Base-by-base conservation (phyloP, 2,888 invertebrate species). In the Zonitis immaculata region DNA sequence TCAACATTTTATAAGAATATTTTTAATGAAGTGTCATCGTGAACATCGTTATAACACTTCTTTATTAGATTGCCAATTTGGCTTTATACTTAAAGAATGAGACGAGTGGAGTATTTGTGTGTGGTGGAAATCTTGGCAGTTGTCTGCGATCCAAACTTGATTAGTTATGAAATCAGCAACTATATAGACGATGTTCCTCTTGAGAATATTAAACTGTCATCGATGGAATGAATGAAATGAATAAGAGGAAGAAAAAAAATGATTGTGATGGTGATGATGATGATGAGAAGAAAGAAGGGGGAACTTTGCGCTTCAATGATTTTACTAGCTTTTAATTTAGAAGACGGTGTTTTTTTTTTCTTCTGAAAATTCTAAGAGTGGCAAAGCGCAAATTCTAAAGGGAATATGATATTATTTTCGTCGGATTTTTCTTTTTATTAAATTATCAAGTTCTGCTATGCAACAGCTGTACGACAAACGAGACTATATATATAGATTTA, bases 21-120 rank as follows among this genome's bases (percentile, higher is more conserved):
- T 66, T 64, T 66, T 69, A 71, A 71, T 70, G 67, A 70, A 70
- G 71, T 70, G 67, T 67, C 68, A 65, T 54, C 58, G 60, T 60
- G 64, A 67, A 66, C 66, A 63, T 64, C 62, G 67, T 65, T 69
- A 68, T 66, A 66, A 68, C 66, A 68, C 67, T 68, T 65, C 68
- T 64, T 70, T 71, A 70, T 71, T 69, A 68, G 67, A 70, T 71
- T 71, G 70, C 64, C 69, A 69, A 71, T 70, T 70, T 69, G 68
- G 67, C 64, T 67, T 68, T 65, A 70, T 66, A 65, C 63, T 57
- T 61, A 61, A 63, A 48, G 39, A 51, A 54, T 22, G 55, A 59
- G 52, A 54, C 57, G 58, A 63, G 57, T 65, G 60, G 56, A 50
- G 52, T 58, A 52, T n/a, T n/a, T n/a, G n/a, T n/a, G n/a, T n/a